phyloP scores from a whole-genome alignment of 2,888 invertebrate genomes.

The Lamellibrachia columna region DNA sequence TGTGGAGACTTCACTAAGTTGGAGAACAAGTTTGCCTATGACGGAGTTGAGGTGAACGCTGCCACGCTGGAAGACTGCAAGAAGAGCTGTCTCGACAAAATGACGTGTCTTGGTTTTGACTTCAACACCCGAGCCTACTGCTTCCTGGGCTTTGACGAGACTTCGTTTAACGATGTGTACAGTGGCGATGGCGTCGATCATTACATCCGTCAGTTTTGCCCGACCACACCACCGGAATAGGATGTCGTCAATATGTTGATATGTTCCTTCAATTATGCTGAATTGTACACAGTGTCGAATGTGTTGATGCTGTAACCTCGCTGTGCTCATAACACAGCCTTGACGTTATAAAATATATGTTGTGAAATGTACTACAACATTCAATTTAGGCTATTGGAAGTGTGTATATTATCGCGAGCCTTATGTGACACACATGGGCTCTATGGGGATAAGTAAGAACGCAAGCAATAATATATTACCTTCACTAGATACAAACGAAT shows the following conservation, averaged over 20 bases:
- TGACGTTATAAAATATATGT: no score
- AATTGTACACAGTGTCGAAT: no score
- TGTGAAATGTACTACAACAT: no score
- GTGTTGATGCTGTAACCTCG: no score
- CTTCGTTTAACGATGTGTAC: background rate
- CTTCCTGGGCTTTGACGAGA: background rate
- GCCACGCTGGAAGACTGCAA: background rate
- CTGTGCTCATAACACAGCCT: no score
- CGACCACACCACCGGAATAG: background rate
- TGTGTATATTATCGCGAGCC: no score
- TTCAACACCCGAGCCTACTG: background rate
- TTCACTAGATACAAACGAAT: no score
- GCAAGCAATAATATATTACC: no score
- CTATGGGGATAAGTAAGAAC: no score
- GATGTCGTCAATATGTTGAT: background rate
- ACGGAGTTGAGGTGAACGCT: background rate
- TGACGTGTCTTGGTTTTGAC: background rate
- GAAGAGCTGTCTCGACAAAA: background rate
- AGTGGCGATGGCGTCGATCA: background rate
- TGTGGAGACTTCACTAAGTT: background rate
- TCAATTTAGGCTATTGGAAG: no score
- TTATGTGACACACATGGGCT: no score
- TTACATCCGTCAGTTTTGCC: background rate
- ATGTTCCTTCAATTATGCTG: background rate
- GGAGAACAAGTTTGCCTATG: background rate